phyloP scores from a whole-genome alignment of 2,797 vertebrate species.

The Varecia variegata region DNA sequence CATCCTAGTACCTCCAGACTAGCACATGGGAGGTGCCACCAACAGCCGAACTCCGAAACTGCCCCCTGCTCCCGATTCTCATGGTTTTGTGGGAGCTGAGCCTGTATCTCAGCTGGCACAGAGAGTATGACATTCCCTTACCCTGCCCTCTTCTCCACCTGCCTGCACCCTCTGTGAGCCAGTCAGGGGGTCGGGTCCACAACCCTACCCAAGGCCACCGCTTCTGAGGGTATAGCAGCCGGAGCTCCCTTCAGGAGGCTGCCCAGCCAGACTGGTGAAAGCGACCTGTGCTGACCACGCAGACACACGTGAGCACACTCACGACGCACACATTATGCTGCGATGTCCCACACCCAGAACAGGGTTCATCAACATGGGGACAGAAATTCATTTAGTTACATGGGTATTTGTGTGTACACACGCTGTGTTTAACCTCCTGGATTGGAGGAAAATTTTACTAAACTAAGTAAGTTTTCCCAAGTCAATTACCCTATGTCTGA shows the following conservation, averaged over 20 bases:
- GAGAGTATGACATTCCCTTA: background rate
- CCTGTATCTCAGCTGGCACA: background rate
- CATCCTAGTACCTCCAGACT: background rate
- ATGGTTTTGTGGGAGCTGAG: background rate
- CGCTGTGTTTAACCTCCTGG: background rate
- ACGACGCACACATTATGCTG: accelerated
- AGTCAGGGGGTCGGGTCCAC: background rate
- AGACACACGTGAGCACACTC: background rate
- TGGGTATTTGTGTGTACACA: background rate
- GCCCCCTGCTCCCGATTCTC: background rate
- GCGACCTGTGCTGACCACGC: background rate
- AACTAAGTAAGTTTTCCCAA: background rate
- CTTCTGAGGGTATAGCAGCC: background rate
- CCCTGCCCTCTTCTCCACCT: background rate
- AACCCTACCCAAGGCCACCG: background rate
- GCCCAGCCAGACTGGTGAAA: accelerated
- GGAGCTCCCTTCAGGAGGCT: background rate
- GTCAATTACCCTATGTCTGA: background rate
- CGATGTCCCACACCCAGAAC: background rate
- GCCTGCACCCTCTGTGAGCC: background rate
- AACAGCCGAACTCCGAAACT: background rate
- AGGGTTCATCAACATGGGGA: background rate
- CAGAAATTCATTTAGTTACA: background rate
- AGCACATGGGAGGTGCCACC: background rate
- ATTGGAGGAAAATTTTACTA: background rate